Percentiles rank a stretch among this genome's conserved stretches.
These are phyloP conservation scores for Diarsia brunnea DNA, from an alignment of 2,888 invertebrate genomes.

Conservation along the genomic window DNA sequence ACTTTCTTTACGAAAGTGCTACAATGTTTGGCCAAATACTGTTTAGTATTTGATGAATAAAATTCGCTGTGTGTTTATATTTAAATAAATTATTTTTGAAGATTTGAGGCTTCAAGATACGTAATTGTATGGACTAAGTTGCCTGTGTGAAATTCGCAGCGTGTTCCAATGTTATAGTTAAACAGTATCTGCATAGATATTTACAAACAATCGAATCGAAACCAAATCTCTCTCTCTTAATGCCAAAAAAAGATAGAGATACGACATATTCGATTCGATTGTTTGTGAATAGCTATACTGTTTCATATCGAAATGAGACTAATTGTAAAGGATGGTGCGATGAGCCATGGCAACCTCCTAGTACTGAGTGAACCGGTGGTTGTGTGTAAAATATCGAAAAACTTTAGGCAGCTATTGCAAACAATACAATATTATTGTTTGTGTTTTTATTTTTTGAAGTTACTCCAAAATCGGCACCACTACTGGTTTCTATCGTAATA, in stretches of 20 bases:
- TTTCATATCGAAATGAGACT: neutral
- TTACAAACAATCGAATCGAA: no score
- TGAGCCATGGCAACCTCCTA: neutral
- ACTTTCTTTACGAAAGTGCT: constrained; percentile 1
- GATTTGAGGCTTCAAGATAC: constrained; percentile 26
- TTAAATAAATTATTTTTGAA: constrained; percentile 31
- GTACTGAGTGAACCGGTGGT: neutral
- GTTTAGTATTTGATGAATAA: constrained; percentile 31
- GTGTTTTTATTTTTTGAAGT: neutral
- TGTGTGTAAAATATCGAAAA: constrained; percentile 25
- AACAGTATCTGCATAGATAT: neutral
- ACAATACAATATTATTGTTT: neutral
- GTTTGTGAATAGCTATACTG: no score
- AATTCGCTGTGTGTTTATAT: constrained; percentile 40
- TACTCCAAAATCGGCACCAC: neutral
- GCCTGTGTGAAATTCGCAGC: neutral
- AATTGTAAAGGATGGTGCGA: neutral
- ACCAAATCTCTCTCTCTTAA: no score
- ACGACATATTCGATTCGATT: no score
- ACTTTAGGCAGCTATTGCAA: constrained; percentile 31
- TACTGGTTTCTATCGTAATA: neutral
- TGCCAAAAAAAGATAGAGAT: no score
- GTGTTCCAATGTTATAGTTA: neutral
- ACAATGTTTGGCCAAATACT: constrained; percentile 8
- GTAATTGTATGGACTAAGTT: neutral